Conservation (phyloP, 2,113 vertebrate species). For the Odontophorus gujanensis region DNA sequence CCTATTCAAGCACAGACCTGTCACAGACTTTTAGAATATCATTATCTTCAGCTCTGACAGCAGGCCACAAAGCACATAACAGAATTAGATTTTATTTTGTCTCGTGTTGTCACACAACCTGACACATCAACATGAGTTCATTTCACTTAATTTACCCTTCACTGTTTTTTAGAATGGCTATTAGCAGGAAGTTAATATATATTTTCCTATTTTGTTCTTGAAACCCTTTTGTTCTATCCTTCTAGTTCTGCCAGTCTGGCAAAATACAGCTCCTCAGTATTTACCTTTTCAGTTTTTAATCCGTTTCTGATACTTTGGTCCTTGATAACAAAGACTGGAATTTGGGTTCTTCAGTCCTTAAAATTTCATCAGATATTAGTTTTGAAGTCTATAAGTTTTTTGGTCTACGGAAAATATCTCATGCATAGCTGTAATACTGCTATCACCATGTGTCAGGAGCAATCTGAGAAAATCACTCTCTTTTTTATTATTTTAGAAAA, state of each 20-base stretch:
- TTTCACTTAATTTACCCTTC: neutral
- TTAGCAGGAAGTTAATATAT: neutral
- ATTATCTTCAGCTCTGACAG: conserved; percentile 7
- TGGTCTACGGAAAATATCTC: neutral
- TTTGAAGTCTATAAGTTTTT: neutral
- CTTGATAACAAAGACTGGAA: neutral
- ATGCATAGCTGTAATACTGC: neutral
- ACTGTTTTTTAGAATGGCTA: neutral
- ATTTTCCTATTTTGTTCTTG: neutral
- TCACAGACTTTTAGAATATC: neutral
- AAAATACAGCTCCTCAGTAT: neutral
- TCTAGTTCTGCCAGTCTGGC: neutral
- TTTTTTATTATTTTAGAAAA: neutral
- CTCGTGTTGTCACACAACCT: neutral
- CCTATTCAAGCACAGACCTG: neutral
- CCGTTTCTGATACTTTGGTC: neutral
- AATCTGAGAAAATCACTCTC: neutral
- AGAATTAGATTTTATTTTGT: conserved; percentile 44
- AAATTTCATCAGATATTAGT: neutral
- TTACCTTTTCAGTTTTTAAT: neutral
- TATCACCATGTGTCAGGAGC: neutral
- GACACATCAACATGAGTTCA: neutral
- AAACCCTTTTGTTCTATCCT: neutral
- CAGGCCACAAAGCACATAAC: neutral
- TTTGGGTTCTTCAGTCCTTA: neutral